Evolutionary conservation across 2,888 invertebrate species (phyloP), one percentile per base, ranked within the genome.

Genomic region (Hetaerina titia): DNA sequence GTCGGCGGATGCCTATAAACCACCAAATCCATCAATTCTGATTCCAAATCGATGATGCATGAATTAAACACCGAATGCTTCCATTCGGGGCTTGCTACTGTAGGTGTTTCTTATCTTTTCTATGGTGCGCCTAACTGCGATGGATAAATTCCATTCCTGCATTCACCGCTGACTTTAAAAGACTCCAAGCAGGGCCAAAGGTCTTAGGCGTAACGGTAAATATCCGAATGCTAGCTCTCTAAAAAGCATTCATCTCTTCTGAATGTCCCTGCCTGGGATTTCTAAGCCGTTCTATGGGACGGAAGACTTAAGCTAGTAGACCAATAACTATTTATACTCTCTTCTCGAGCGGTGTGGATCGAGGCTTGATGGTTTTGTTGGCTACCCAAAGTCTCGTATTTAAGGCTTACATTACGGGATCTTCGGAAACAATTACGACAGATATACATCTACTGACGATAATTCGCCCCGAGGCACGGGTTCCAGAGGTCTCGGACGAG

Each of bases 301-400:
- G 81, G 81, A 31, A 81, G 81, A 25, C 81, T 81, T 81, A 81
- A 81, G 25, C 81, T 81, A 81, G 81, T 31, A 31, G 81, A 31
- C 81, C 81, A 81, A 81, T 81, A 81, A n/a, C 81, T 81, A 81
- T 81, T 81, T 81, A 81, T 81, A 81, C 81, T 31, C 31, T 11
- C 81, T 25, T 22, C 31, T 81, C 81, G 11, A 81, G 81, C 81
- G 13, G 11, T 15, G 81, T 13, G 81, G 31, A 25, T 81, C 25
- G 31, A 81, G 81, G 25, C 81, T 31, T 81, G 81, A 81, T 81
- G 81, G 81, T 31, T 81, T 81, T 31, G 81, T 81, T 81, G 81
- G 31, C 13, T 81, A 81, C 81, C 31, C 31, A 31, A 81, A 81
- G 81, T 13, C 81, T 11, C 31, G 81, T 81, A 81, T 81, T 81